These are phyloP conservation scores for Petrolisthes manimaculis DNA, from an alignment of 2,888 invertebrate species.

Conservation along the genomic window DNA sequence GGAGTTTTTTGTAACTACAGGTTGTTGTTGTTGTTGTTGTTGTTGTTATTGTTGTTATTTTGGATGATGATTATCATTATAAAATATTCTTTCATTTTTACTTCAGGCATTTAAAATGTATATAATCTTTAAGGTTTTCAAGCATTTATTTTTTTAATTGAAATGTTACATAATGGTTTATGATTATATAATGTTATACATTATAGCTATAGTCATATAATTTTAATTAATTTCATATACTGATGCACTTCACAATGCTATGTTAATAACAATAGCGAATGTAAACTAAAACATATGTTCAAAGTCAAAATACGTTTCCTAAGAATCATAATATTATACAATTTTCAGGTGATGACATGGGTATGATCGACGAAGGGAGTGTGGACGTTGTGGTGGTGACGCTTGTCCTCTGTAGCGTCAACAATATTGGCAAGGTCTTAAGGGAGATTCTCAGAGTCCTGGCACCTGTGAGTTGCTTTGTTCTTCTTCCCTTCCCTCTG, in stretches of 20 bases:
- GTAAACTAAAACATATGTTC: background rate
- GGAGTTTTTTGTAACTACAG: conserved; percentile 18
- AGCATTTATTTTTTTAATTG: too few relatives aligned
- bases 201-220: too few relatives aligned
- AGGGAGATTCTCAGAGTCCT: conserved; percentile 9
- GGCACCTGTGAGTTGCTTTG: background rate
- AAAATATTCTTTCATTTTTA: too few relatives aligned
- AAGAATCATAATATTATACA: background rate
- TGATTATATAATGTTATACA: too few relatives aligned
- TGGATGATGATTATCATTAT: too few relatives aligned
- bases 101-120: too few relatives aligned
- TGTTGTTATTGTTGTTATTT: too few relatives aligned
- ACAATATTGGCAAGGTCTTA: background rate
- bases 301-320: background rate
- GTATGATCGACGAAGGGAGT: conserved; percentile 62
- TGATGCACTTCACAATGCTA: too few relatives aligned
- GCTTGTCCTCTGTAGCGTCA: conserved; percentile 21
- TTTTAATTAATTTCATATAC: too few relatives aligned
- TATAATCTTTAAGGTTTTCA: too few relatives aligned
- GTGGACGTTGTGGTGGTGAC: conserved; percentile 68
- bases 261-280: background rate
- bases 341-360: conserved; percentile 67
- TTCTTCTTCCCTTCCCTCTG: too few relatives aligned
- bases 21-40: background rate
- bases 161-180: too few relatives aligned